phyloP scores from a whole-genome alignment of 2,113 vertebrate species.

The Camelus bactrianus region DNA sequence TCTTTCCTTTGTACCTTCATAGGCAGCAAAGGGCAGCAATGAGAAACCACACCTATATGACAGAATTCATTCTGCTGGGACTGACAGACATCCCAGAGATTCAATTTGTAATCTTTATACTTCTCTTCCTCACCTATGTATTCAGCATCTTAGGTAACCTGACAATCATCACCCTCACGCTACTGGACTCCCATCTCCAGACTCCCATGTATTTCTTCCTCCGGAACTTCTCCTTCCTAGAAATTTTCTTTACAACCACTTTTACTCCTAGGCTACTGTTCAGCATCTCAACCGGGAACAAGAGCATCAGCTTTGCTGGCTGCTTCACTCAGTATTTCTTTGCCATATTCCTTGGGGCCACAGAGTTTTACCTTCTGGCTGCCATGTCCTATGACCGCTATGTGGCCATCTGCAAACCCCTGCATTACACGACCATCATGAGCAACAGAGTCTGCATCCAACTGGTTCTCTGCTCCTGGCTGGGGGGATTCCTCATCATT shows the following conservation, averaged over 20 bases:
- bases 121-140: conserved; percentile 62
- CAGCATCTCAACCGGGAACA: conserved; percentile 58
- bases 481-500: conserved; percentile 58
- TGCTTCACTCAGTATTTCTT: conserved; percentile 77
- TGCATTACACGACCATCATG: conserved; percentile 76
- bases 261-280: conserved; percentile 61
- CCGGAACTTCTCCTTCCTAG: conserved; percentile 67
- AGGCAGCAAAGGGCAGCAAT: background rate
- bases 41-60: conserved; percentile 53
- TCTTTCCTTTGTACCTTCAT: background rate
- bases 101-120: conserved; percentile 6
- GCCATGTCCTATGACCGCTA: conserved; percentile 82
- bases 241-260: conserved; percentile 68
- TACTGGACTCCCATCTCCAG: conserved; percentile 46
- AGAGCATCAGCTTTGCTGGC: conserved; percentile 50
- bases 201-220: conserved; percentile 76
- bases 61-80: conserved; percentile 50
- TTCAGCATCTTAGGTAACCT: conserved; percentile 66
- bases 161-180: conserved; percentile 54
- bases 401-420: conserved; percentile 77
- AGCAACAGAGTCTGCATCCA: conserved; percentile 56
- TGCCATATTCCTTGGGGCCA: conserved; percentile 60
- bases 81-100: conserved; percentile 40
- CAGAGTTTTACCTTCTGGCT: conserved; percentile 75
- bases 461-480: conserved; percentile 65